Conservation (phyloP, 30 jellyfish, hydroid and myxozoan species). For the Clytia hemisphaerica region DNA sequence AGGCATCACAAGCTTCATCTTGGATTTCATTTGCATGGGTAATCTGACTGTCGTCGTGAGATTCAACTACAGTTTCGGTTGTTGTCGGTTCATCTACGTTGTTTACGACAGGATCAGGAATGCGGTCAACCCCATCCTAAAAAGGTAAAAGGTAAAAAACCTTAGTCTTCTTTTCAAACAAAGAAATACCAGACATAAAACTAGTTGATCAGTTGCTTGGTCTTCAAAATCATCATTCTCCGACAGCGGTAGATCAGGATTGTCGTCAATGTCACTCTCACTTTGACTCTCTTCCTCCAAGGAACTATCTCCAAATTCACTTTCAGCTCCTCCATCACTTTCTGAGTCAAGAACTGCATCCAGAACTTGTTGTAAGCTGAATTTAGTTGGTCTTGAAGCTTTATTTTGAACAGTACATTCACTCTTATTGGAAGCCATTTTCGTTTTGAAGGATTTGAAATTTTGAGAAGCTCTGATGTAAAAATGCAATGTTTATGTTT, state of each 20-base stretch:
- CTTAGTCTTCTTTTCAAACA: constrained; percentile 1
- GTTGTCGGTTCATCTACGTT: constrained; percentile 4
- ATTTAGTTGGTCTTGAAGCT: constrained; percentile 1
- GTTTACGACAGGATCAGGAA: constrained; percentile 4
- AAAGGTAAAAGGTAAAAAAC: not conserved
- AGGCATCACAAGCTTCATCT: constrained; percentile 4
- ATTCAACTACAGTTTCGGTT: constrained; percentile 1
- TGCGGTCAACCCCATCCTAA: constrained; percentile 6
- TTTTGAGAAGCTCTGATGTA: not conserved
- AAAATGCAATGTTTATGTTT: too few species aligned
- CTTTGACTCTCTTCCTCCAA: constrained; percentile 4
- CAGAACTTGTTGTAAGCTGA: not conserved
- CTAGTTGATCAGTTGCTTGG: not conserved
- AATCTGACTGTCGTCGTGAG: constrained; percentile 5
- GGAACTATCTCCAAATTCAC: constrained; percentile 2
- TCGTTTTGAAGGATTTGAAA: constrained; percentile 1
- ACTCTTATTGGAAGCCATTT: constrained; percentile 1
- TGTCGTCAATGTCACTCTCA: constrained; percentile 4
- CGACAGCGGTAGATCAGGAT: constrained; percentile 6
- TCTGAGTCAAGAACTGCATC: constrained; percentile 4
- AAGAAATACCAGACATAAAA: not conserved
- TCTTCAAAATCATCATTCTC: constrained; percentile 1
- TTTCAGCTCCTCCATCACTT: constrained; percentile 4
- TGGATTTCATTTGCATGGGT: constrained; percentile 2
- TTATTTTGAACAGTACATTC: not conserved